Percentiles rank a stretch among this genome's conserved stretches.
Conservation (phyloP, 2,113 vertebrate genomes). For the Corythornis madagascariensis region DNA sequence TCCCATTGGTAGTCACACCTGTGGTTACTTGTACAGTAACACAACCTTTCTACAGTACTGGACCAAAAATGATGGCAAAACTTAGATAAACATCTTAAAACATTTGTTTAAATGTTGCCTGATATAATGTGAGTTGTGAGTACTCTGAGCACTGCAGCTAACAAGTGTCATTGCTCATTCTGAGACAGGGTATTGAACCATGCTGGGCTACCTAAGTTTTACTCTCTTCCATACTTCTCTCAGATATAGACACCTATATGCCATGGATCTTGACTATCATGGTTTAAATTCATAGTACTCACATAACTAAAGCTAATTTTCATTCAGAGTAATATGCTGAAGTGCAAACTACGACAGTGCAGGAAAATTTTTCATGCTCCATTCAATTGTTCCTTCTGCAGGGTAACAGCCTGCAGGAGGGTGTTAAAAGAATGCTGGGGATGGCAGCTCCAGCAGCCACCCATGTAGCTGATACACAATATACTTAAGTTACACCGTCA, state of each 20-base stretch:
- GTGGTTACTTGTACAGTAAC: not conserved
- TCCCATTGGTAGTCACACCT: no score
- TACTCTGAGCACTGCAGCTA: fast-evolving
- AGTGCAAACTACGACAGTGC: not conserved
- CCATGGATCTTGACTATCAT: not conserved
- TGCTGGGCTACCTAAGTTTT: not conserved
- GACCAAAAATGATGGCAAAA: not conserved
- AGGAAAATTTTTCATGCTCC: not conserved
- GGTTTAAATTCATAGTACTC: not conserved
- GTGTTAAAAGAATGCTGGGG: not conserved
- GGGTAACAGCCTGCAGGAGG: not conserved
- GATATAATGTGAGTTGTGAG: not conserved
- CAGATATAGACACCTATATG: not conserved
- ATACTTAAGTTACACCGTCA: not conserved
- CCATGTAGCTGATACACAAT: not conserved
- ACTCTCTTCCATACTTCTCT: not conserved
- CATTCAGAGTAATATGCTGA: not conserved
- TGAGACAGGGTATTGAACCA: not conserved
- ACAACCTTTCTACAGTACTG: not conserved
- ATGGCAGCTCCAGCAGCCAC: not conserved
- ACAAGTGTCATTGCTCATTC: not conserved
- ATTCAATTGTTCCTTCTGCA: not conserved
- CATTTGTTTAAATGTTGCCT: not conserved
- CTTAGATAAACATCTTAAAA: not conserved
- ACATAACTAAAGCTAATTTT: not conserved